phyloP scores from a whole-genome alignment of 2,113 vertebrate species.

The Notechis scutatus region DNA sequence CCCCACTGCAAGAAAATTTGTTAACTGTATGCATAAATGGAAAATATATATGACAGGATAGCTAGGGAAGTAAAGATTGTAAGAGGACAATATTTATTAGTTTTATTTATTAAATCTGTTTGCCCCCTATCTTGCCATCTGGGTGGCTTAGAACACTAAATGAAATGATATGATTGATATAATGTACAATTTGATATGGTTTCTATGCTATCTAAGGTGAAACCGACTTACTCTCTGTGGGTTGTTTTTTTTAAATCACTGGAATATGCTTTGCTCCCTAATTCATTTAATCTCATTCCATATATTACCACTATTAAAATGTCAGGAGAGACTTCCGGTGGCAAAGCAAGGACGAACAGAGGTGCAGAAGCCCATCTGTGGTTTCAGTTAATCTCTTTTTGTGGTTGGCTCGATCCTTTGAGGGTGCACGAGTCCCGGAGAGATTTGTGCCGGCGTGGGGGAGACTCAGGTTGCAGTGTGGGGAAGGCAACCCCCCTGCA shows the following conservation, averaged over 20 bases:
- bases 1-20: background rate
- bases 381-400: too few relatives aligned
- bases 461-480: too few relatives aligned
- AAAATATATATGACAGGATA: background rate
- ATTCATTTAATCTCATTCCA: background rate
- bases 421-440: too few relatives aligned
- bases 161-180: background rate
- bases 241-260: background rate
- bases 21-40: background rate
- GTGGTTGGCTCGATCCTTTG: too few relatives aligned
- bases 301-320: background rate
- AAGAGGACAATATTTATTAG: background rate
- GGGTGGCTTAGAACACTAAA: background rate
- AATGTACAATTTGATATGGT: background rate
- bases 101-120: background rate
- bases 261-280: background rate
- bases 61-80: background rate
- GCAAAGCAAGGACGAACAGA: too few relatives aligned
- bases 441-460: too few relatives aligned
- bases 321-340: too few relatives aligned
- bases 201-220: background rate
- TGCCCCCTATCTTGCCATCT: background rate
- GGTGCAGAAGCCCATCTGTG: too few relatives aligned
- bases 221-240: background rate
- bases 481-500: too few relatives aligned